A percentile compares a stretch with the other conserved stretches of the same genome.
These are phyloP conservation scores for Hyperoodon ampullatus DNA, from an alignment of 2,113 vertebrate species.

Conservation along the genomic window DNA sequence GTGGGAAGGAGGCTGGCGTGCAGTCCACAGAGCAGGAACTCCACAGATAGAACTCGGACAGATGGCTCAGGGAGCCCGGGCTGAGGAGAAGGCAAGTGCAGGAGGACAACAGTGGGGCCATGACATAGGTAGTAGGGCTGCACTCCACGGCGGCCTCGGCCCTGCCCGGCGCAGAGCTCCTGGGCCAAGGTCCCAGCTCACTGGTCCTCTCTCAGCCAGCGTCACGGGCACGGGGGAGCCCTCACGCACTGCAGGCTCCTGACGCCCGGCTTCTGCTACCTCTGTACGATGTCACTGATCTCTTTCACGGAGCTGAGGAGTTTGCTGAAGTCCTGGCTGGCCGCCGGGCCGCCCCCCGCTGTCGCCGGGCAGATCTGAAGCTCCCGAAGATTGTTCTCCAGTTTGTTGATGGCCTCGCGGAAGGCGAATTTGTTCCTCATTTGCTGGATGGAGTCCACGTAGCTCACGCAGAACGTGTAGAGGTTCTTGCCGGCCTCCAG, in stretches of 20 bases:
- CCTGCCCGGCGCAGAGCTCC: neutral
- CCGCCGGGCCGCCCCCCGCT: slow-evolving; percentile 89
- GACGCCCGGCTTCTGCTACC: slow-evolving; percentile 90
- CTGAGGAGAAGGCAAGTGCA: slow-evolving; percentile 27
- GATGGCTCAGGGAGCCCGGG: slow-evolving; percentile 51
- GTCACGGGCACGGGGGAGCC: rapidly evolving
- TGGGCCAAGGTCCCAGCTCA: neutral
- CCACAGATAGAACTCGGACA: slow-evolving; percentile 74
- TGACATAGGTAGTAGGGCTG: slow-evolving; percentile 28
- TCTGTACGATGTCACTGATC: slow-evolving; percentile 98
- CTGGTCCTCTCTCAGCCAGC: slow-evolving; percentile 13
- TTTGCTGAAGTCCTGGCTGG: slow-evolving; percentile 97
- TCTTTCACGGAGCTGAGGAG: slow-evolving; percentile 97
- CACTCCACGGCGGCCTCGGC: neutral
- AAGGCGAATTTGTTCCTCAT: slow-evolving; percentile 99
- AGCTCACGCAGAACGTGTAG: slow-evolving; percentile 95
- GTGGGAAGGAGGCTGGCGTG: slow-evolving; percentile 58
- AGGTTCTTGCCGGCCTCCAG: slow-evolving; percentile 98
- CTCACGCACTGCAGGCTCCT: neutral
- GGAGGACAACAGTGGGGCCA: slow-evolving; percentile 26
- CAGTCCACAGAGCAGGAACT: slow-evolving; percentile 76
- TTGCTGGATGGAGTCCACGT: slow-evolving; percentile 98
- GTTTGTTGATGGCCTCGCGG: slow-evolving; percentile 98
- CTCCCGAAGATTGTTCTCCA: slow-evolving; percentile 95
- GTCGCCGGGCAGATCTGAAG: slow-evolving; percentile 95